Conservation (phyloP, 2,888 invertebrate genomes). For the Ashinkailepas kermadecensis region DNA sequence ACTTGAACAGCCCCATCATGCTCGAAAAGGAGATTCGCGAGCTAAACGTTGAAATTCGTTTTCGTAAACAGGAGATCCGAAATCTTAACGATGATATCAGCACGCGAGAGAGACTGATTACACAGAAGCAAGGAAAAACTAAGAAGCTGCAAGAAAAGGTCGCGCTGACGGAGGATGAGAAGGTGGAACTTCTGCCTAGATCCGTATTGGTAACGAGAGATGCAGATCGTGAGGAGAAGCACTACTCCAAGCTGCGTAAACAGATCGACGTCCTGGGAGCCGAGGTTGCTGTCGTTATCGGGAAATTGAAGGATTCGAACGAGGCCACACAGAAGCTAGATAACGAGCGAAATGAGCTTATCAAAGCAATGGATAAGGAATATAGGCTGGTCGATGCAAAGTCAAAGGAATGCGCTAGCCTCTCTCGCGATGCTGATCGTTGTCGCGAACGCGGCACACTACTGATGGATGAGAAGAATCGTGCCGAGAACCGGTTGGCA, state of each 20-base stretch:
- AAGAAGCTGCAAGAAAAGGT: neutral
- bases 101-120: neutral
- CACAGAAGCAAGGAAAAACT: neutral
- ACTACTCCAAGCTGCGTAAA: neutral
- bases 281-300: neutral
- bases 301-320: neutral
- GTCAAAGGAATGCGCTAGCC: neutral
- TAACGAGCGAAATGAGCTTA: neutral
- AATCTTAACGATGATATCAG: neutral
- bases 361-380: neutral
- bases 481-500: neutral
- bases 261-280: neutral
- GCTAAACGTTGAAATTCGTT: neutral
- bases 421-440: neutral
- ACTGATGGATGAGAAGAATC: slow-evolving; percentile 11
- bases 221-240: neutral
- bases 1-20: neutral
- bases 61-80: neutral
- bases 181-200: neutral
- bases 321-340: neutral
- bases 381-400: slow-evolving; percentile 5
- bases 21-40: slow-evolving; percentile 1
- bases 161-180: neutral
- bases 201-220: neutral
- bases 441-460: neutral